Evolutionary conservation across 1,140 invertebrate genomes (phyloP).

Genomic region (Xylocopa sonorina): DNA sequence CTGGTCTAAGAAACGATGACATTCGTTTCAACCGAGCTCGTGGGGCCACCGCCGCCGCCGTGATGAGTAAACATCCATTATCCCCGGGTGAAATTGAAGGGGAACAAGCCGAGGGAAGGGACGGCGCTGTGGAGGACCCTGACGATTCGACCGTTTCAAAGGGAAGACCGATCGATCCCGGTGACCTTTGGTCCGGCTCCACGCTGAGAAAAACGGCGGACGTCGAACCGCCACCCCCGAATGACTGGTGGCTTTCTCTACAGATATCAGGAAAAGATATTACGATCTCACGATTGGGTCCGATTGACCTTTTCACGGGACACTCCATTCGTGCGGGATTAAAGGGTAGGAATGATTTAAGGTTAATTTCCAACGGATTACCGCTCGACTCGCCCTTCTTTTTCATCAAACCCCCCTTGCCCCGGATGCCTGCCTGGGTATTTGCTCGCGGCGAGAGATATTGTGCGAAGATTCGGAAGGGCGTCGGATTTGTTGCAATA

Average conservation of each 20-base stretch:
- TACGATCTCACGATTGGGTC: constrained; percentile 68
- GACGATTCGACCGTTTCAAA: constrained; percentile 58
- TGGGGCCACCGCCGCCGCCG: background rate
- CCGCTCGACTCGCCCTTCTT: constrained; percentile 24
- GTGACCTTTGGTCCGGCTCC: constrained; percentile 54
- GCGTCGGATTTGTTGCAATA: constrained; percentile 40
- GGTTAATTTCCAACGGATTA: constrained; percentile 70
- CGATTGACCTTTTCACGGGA: constrained; percentile 67
- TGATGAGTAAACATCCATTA: constrained; percentile 66
- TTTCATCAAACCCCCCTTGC: constrained; percentile 5
- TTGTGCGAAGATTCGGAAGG: constrained; percentile 4
- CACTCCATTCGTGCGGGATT: constrained; percentile 56
- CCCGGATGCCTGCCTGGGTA: constrained; percentile 16
- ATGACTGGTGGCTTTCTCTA: constrained; percentile 54
- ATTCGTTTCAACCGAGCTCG: background rate
- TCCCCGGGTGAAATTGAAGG: constrained; percentile 28
- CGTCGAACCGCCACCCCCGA: constrained; percentile 17
- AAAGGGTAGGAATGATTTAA: constrained; percentile 65
- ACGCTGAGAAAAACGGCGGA: constrained; percentile 48
- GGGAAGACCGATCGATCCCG: constrained; percentile 59
- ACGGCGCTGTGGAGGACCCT: background rate
- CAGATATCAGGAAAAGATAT: constrained; percentile 66
- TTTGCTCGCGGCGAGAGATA: constrained; percentile 16
- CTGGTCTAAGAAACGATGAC: constrained; percentile 36
- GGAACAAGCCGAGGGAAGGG: background rate